Evolutionary conservation across 2,888 invertebrate species (phyloP).

Genomic region (Chymomyza caudatula): DNA sequence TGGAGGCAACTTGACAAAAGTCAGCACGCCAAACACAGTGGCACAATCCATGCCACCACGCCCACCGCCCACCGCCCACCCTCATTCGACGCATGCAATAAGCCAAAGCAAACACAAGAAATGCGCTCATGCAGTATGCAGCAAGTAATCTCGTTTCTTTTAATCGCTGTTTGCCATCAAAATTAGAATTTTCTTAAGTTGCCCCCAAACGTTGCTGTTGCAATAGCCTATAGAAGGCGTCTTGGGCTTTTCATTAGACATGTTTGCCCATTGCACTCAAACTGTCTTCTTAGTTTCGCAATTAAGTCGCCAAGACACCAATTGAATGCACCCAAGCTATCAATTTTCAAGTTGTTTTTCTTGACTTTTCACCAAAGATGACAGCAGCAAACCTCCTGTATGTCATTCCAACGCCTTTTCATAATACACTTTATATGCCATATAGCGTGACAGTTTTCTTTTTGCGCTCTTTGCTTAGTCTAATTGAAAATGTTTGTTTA

Average conservation of each 20-base stretch:
- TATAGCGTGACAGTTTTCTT: constrained; percentile 1
- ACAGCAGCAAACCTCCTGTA: background rate
- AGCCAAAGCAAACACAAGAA: constrained; percentile 68
- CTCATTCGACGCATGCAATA: background rate
- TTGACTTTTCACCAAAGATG: background rate
- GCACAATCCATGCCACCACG: background rate
- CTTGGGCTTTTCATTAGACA: constrained; percentile 25
- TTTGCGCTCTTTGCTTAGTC: constrained; percentile 44
- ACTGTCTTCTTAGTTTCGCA: background rate
- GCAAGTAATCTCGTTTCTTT: constrained; percentile 76
- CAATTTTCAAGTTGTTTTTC: background rate
- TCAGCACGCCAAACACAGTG: no score
- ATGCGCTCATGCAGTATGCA: constrained; percentile 77
- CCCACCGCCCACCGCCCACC: background rate
- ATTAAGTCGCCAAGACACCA: background rate
- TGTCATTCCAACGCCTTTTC: background rate
- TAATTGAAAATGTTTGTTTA: constrained; percentile 41
- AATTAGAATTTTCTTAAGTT: constrained; percentile 74
- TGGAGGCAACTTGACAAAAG: background rate
- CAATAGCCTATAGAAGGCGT: background rate
- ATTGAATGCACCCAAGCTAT: background rate
- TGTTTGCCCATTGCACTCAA: constrained; percentile 32
- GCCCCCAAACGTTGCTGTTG: constrained; percentile 22
- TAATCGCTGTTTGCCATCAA: constrained; percentile 78
- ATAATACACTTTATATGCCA: background rate